Evolutionary conservation across 2,113 vertebrate genomes (phyloP).

Genomic region (Nycticorax nycticorax): DNA sequence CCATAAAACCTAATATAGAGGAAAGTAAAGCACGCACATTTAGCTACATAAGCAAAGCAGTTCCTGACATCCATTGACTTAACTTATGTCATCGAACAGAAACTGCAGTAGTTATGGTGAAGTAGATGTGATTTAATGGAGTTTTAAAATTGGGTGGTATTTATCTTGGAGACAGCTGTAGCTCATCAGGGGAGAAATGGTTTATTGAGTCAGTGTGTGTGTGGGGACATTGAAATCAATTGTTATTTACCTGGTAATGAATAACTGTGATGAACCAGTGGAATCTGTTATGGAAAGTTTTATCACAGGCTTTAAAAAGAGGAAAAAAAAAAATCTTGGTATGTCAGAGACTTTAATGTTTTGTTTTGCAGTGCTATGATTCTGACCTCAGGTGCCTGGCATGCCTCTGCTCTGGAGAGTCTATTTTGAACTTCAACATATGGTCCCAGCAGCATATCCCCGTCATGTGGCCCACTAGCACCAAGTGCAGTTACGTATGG

Average conservation of each 20-base stretch:
- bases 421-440: background rate
- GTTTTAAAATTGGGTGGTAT: background rate
- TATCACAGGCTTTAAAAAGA: background rate
- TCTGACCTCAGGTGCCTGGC: background rate
- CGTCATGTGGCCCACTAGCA: background rate
- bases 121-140: background rate
- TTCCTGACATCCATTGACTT: background rate
- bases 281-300: background rate
- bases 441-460: conserved; percentile 3
- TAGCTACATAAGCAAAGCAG: background rate
- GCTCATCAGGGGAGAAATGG: background rate
- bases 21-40: background rate
- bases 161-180: conserved; percentile 33
- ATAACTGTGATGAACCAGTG: background rate
- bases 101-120: background rate
- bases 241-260: conserved; percentile 43
- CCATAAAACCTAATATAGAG: background rate
- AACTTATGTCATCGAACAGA: background rate
- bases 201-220: conserved; percentile 42
- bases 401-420: background rate
- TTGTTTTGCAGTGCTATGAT: background rate
- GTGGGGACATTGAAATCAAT: background rate
- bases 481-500: background rate
- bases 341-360: background rate
- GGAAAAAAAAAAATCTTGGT: background rate